These are phyloP conservation scores for Trichopria drosophilae DNA, from an alignment of 2,888 invertebrate genomes.

Conservation along the genomic window DNA sequence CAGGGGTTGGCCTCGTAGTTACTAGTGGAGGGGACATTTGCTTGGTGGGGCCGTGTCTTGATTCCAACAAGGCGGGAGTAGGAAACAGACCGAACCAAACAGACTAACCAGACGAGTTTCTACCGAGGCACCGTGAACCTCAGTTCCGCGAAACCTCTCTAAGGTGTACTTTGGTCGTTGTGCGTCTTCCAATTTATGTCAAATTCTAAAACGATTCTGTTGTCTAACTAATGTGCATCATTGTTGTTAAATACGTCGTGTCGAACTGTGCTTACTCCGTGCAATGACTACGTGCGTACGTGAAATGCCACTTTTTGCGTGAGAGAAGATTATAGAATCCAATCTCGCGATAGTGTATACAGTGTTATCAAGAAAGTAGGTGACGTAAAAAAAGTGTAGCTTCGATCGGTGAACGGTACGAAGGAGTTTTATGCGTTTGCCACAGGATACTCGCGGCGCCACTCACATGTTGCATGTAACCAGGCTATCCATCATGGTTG, in stretches of 20 bases:
- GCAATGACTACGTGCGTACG: no score
- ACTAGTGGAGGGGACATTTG: slow-evolving; percentile 46
- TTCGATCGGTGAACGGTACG: slow-evolving; percentile 3
- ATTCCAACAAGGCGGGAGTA: slow-evolving; percentile 34
- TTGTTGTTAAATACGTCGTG: no score
- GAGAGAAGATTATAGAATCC: no score
- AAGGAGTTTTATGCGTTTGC: slow-evolving; percentile 55
- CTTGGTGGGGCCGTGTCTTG: slow-evolving; percentile 27
- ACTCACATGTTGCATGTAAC: slow-evolving; percentile 57
- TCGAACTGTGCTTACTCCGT: no score
- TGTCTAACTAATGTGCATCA: no score
- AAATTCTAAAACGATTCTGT: slow-evolving; percentile 1
- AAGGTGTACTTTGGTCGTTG: no score
- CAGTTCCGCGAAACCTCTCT: no score
- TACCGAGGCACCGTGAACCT: slow-evolving; percentile 49
- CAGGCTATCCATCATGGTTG: slow-evolving; percentile 66
- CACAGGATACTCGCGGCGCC: slow-evolving; percentile 52
- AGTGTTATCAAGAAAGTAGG: not conserved
- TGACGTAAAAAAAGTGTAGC: no score
- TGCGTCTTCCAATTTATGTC: no score
- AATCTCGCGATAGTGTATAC: no score
- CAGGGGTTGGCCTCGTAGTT: slow-evolving; percentile 54
- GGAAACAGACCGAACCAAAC: slow-evolving; percentile 31
- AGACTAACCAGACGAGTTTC: slow-evolving; percentile 56
- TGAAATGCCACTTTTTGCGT: no score